Conservation (phyloP, 2,888 invertebrate genomes). For the Chaetoderma sp. region DNA sequence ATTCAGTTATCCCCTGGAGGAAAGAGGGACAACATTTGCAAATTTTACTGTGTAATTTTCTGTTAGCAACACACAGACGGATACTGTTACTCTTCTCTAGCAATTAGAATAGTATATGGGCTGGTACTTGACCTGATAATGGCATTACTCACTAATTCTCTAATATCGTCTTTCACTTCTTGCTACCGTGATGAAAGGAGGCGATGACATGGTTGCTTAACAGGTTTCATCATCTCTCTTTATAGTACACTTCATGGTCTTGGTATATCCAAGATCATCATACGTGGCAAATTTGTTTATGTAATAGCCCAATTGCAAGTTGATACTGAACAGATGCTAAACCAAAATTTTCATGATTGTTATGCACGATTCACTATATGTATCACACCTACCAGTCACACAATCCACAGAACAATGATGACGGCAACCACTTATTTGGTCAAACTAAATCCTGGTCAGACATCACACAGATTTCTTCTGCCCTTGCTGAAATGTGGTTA, state of each 20-base stretch:
- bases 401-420: no score
- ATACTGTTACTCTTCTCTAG: slow-evolving; percentile 1
- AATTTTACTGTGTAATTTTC: slow-evolving; percentile 6
- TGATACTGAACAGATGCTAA: no score
- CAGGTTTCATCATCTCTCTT: background rate
- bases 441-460: no score
- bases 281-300: background rate
- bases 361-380: no score
- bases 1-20: slow-evolving; percentile 11
- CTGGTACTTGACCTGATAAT: background rate
- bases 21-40: slow-evolving; percentile 4
- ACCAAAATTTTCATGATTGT: no score
- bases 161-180: slow-evolving; percentile 7
- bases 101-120: background rate
- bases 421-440: no score
- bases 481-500: no score
- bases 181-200: background rate
- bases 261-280: background rate
- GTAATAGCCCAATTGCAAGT: no score
- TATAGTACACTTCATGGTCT: background rate
- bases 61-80: slow-evolving; percentile 4
- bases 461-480: no score
- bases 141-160: background rate
- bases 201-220: background rate
- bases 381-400: no score